These are phyloP conservation scores for Diglossa cyanea DNA, from an alignment of 2,797 vertebrate species.

Conservation along the genomic window DNA sequence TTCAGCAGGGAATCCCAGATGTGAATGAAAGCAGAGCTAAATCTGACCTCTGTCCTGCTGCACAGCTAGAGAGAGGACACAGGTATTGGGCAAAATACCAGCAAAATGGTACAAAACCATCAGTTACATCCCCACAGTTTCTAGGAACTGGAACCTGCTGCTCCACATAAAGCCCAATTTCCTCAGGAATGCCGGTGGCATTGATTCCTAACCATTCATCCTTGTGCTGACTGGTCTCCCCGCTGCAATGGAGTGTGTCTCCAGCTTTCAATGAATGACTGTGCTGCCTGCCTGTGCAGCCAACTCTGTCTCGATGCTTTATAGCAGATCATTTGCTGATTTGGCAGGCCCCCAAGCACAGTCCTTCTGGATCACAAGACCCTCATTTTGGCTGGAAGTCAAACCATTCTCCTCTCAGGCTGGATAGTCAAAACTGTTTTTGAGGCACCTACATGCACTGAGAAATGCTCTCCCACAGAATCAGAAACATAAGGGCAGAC, in stretches of 20 bases:
- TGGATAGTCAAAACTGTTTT: not conserved
- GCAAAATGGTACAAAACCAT: not conserved
- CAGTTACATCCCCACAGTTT: not conserved
- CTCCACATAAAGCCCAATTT: not conserved
- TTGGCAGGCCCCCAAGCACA: not conserved
- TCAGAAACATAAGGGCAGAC: not conserved
- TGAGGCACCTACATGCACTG: not conserved
- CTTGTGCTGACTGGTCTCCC: not conserved
- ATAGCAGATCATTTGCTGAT: constrained; percentile 1
- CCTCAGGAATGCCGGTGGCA: not conserved
- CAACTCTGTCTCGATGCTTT: not conserved
- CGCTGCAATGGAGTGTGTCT: not conserved
- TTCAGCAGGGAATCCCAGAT: not conserved
- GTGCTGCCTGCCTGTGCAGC: not conserved
- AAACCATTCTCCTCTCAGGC: not conserved
- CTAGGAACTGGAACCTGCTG: not conserved
- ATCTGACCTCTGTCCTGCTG: not conserved
- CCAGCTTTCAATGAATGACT: not conserved
- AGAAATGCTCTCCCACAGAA: not conserved
- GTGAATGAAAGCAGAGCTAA: not conserved
- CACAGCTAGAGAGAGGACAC: not conserved
- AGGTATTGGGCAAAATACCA: not conserved
- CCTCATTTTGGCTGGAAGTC: not conserved
- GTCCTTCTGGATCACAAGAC: not conserved
- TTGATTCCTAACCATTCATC: not conserved